These are phyloP conservation scores for Mormyrus lacerda DNA, from an alignment of 2,113 vertebrate genomes.

Conservation along the genomic window DNA sequence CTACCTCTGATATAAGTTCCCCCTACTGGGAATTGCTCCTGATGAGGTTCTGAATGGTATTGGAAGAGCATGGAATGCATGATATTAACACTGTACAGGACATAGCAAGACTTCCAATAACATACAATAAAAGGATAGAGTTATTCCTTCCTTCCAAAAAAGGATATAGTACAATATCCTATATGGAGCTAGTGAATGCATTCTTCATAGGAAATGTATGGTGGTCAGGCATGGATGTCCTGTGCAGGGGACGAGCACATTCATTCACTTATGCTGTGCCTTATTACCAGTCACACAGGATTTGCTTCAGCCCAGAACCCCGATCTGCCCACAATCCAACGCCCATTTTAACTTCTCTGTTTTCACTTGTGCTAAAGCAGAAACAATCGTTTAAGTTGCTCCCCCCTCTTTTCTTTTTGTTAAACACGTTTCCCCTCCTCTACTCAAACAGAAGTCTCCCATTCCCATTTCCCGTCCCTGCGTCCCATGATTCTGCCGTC, in stretches of 20 bases:
- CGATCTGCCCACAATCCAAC: background rate
- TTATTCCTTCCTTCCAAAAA: background rate
- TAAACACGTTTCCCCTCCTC: background rate
- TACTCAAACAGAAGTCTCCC: background rate
- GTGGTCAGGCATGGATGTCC: background rate
- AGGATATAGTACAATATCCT: background rate
- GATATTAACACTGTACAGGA: background rate
- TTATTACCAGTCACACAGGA: background rate
- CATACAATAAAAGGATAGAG: background rate
- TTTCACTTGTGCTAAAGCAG: background rate
- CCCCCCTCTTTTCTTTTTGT: background rate
- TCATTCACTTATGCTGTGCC: background rate
- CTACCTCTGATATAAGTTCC: background rate
- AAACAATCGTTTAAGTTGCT: background rate
- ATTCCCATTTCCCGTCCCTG: background rate
- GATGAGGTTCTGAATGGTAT: background rate
- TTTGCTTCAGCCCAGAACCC: background rate
- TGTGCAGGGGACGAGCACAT: background rate
- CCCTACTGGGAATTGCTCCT: background rate
- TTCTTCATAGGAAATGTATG: background rate
- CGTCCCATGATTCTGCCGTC: background rate
- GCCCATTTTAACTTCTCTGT: background rate
- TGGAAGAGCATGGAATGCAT: background rate
- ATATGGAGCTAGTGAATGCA: background rate
- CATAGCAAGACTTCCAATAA: background rate